A percentile compares a stretch with the other conserved stretches of the same genome.
These are phyloP conservation scores for Macropis europaea DNA, from an alignment of 2,888 invertebrate species.

Conservation along the genomic window DNA sequence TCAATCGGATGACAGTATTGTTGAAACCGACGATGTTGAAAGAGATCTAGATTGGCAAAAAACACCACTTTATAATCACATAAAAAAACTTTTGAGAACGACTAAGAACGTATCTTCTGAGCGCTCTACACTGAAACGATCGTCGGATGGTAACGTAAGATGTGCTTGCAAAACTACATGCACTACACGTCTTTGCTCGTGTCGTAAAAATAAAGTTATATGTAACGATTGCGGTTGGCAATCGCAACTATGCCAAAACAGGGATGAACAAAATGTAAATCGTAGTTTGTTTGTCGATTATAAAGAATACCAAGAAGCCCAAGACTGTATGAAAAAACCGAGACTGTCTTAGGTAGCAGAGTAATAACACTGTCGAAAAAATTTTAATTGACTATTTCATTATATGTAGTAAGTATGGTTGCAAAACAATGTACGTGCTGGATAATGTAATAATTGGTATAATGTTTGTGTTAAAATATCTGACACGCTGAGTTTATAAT, in stretches of 20 bases:
- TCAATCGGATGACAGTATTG: slow-evolving; percentile 62
- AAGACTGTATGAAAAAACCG: too few species aligned
- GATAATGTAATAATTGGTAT: too few species aligned
- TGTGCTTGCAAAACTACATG: slow-evolving; percentile 85
- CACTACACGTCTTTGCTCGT: slow-evolving; percentile 82
- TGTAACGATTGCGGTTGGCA: slow-evolving; percentile 83
- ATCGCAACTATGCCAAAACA: slow-evolving; percentile 79
- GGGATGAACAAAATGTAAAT: slow-evolving; percentile 60
- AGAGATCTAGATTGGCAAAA: slow-evolving; percentile 87
- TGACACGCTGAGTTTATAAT: too few species aligned
- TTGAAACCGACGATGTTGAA: slow-evolving; percentile 74
- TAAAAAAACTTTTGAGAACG: slow-evolving; percentile 69
- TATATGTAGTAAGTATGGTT: too few species aligned
- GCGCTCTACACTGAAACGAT: slow-evolving; percentile 80
- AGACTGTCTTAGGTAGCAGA: too few species aligned
- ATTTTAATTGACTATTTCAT: too few species aligned
- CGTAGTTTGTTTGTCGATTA: too few species aligned
- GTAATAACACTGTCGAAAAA: too few species aligned
- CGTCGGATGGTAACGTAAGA: slow-evolving; percentile 82
- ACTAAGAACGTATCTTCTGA: slow-evolving; percentile 76
- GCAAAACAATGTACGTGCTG: too few species aligned
- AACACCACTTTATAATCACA: slow-evolving; percentile 84
- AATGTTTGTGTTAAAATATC: too few species aligned
- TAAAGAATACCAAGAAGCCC: too few species aligned
- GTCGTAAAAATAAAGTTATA: slow-evolving; percentile 80